Evolutionary conservation across 2,797 vertebrate genomes (phyloP).

Genomic region (Sebastolobus alascanus): DNA sequence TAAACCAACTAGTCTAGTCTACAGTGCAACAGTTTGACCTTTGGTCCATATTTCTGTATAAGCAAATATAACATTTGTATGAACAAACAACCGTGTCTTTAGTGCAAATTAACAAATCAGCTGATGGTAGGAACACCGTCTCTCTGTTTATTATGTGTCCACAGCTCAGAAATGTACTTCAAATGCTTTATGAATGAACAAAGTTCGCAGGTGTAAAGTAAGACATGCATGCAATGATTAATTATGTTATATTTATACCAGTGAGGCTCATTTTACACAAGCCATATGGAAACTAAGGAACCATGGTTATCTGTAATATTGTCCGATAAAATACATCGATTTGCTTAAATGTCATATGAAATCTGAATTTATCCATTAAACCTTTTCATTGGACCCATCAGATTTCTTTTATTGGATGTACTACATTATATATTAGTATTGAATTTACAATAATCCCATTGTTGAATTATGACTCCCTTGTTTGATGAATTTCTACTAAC

Average conservation of each 20-base stretch:
- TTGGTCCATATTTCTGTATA: background rate
- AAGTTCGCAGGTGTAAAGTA: background rate
- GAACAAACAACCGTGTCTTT: background rate
- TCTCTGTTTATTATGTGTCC: background rate
- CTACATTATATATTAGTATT: slow-evolving; percentile 11
- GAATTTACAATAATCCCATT: background rate
- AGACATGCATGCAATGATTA: background rate
- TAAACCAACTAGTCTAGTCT: background rate
- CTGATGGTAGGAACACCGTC: background rate
- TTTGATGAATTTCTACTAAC: slow-evolving; percentile 2
- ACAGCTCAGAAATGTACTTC: background rate
- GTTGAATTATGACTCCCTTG: slow-evolving; percentile 6
- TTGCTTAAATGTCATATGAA: slow-evolving; percentile 1
- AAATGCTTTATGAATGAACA: background rate
- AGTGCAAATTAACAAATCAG: background rate
- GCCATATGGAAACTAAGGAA: background rate
- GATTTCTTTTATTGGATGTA: slow-evolving; percentile 5
- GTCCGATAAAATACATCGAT: slow-evolving; percentile 2
- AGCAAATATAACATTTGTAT: background rate
- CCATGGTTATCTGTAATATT: background rate
- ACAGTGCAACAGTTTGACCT: background rate
- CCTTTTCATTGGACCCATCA: background rate
- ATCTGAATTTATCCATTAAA: slow-evolving; percentile 3
- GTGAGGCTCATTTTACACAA: background rate
- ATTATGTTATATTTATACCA: background rate